Evolutionary conservation across 2,797 vertebrate genomes (phyloP).

Genomic region (Hydrocynus forskahlii): DNA sequence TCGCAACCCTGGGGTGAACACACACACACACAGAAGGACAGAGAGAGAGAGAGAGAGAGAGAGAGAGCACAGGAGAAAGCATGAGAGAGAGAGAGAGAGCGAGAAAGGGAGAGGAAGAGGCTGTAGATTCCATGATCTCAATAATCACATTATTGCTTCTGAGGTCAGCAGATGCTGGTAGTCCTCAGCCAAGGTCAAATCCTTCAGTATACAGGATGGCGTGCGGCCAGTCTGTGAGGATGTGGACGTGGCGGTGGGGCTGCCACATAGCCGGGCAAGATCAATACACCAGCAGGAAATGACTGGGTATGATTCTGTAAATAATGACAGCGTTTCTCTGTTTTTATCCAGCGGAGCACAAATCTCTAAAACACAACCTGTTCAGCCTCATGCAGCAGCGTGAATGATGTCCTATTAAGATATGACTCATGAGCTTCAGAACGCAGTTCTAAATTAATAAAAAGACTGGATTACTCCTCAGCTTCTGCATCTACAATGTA

Average conservation of each 20-base stretch:
- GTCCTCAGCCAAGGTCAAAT: slow-evolving; percentile 29
- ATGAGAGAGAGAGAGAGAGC: too few relatives aligned
- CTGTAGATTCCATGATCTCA: background rate
- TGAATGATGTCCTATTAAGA: background rate
- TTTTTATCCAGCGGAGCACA: background rate
- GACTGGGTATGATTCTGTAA: slow-evolving; percentile 25
- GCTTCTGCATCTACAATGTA: background rate
- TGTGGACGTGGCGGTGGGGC: slow-evolving; percentile 10
- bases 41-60: too few relatives aligned
- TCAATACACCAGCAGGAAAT: slow-evolving; percentile 28
- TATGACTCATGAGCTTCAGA: background rate
- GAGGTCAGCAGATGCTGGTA: slow-evolving; percentile 18
- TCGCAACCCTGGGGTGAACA: slow-evolving; percentile 2
- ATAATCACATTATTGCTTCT: slow-evolving; percentile 17
- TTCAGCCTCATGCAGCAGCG: background rate
- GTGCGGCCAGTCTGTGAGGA: slow-evolving; percentile 30
- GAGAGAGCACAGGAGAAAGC: too few relatives aligned
- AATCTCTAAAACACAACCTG: background rate
- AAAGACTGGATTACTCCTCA: background rate
- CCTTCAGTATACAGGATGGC: background rate
- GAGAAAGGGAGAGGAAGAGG: too few relatives aligned
- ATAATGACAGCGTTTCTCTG: slow-evolving; percentile 6
- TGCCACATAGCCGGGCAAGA: slow-evolving; percentile 5
- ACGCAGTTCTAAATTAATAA: background rate
- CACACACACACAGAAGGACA: background rate